Evolutionary conservation across 2,888 invertebrate genomes (phyloP), one percentile per base, ranked within the genome.

Genomic region (Tuberolachnus salignus): DNA sequence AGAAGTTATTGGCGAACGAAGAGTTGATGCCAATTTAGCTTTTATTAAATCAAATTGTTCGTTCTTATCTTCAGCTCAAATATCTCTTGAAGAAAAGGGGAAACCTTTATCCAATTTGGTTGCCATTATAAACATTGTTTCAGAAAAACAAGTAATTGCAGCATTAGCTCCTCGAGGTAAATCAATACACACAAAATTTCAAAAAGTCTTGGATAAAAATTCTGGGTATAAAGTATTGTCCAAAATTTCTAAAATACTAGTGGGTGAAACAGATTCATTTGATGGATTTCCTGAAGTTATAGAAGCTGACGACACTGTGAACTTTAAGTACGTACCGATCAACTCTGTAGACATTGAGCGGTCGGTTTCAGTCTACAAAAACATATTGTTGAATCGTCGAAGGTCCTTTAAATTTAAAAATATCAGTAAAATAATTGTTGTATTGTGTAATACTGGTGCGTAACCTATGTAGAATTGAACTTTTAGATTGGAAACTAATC

Each of bases 11-110:
- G 16, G 21, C 55, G 57, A 70, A 57, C 44, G 44, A 9, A 21
- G 11, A 67, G 10, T 57, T 57, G 21, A 44, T 55, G 70, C 44
- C 44, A 70, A 70, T 55, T 70, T 55, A 44, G 70, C 44, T 55
- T 55, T 70, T 55, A 14, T 70, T 9, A 55, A 70, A 70, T 70
- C 14, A 57, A 42, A 70, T 70, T 70, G 42, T 70, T 70, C 21
- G 1, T 70, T 55, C 16, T 70, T 70, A 55, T 44, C 55, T 55
- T 19, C 55, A 6, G 42, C 70, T 71, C 4, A 57, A 71, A 57
- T 8, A 57, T 71, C 57, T 23, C 57, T 71, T 6, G 23, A 71
- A 70, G n/a, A 71, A 71, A 71, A 57, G n/a, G 57, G 46, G 11
- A 70, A 71, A 57, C 1, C 14, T 57, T 4, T 57, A 44, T 44